Evolutionary conservation across 2,888 invertebrate species (phyloP).

Genomic region (Cyclophora punctaria): DNA sequence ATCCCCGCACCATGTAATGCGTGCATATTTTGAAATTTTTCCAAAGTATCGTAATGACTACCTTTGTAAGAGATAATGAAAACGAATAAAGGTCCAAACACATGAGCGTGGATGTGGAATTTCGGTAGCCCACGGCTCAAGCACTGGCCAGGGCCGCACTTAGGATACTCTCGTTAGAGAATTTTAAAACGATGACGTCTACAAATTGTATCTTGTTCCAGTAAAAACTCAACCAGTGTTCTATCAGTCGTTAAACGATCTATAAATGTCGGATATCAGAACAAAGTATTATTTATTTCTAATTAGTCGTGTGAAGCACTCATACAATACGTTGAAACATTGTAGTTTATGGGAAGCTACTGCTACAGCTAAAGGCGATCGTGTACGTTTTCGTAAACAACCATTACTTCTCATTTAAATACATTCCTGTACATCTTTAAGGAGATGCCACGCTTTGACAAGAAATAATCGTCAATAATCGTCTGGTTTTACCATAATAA

Average conservation of each 20-base stretch:
- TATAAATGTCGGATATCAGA: no score
- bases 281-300: no score
- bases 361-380: slow-evolving; percentile 36
- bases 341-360: slow-evolving; percentile 34
- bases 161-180: slow-evolving; percentile 1
- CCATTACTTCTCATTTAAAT: slow-evolving; percentile 26
- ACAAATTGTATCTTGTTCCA: no score
- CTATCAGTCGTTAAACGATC: no score
- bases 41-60: slow-evolving; percentile 19
- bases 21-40: slow-evolving; percentile 18
- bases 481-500: slow-evolving; percentile 49
- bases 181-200: no score
- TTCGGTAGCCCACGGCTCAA: slow-evolving; percentile 60
- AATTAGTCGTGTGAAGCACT: no score
- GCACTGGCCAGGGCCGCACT: slow-evolving; percentile 32
- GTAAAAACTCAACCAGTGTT: no score
- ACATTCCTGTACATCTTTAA: slow-evolving; percentile 19
- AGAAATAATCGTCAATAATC: slow-evolving; percentile 53
- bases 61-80: slow-evolving; percentile 24
- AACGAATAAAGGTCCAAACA: slow-evolving; percentile 40
- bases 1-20: slow-evolving; percentile 14
- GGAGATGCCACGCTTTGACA: slow-evolving; percentile 48
- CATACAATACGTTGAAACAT: background rate
- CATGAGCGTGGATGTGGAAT: slow-evolving; percentile 44
- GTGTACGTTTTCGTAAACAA: slow-evolving; percentile 35